Percentiles rank a stretch among this genome's conserved stretches.
These are phyloP conservation scores for Stegodyphus dumicola DNA, from an alignment of 1,140 invertebrate species.

Conservation along the genomic window DNA sequence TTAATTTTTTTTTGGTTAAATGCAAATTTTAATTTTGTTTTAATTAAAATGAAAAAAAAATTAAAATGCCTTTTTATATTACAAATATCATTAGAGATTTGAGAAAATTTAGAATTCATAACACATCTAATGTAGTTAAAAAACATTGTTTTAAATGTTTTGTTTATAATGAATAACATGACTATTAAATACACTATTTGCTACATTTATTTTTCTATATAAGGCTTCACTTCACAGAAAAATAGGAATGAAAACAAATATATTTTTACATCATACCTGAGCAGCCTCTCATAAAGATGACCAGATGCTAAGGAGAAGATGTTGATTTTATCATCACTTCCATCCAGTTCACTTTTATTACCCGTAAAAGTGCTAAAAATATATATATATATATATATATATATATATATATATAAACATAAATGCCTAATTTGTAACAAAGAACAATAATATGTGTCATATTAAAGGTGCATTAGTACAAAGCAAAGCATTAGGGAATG, in stretches of 20 bases:
- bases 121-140: background rate
- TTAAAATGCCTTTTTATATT: no score
- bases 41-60: no score
- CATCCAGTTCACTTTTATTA: conserved; percentile 74
- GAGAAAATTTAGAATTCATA: no score
- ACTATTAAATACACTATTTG: background rate
- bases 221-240: no score
- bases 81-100: no score
- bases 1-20: no score
- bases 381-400: conserved; percentile 63
- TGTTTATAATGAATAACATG: conserved; percentile 3
- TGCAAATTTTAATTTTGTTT: no score
- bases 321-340: conserved; percentile 89
- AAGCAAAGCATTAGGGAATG: conserved; percentile 25
- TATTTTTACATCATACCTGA: conserved; percentile 69
- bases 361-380: conserved; percentile 75
- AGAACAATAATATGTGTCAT: background rate
- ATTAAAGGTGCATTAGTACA: background rate
- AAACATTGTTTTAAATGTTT: background rate
- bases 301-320: conserved; percentile 99
- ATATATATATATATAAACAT: background rate
- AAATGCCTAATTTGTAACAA: background rate
- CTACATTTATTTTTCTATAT: no score
- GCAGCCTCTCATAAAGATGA: conserved; percentile 96
- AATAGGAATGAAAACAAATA: no score